Conservation (phyloP, 2,888 invertebrate species). For the Gymnocheta viridis region DNA sequence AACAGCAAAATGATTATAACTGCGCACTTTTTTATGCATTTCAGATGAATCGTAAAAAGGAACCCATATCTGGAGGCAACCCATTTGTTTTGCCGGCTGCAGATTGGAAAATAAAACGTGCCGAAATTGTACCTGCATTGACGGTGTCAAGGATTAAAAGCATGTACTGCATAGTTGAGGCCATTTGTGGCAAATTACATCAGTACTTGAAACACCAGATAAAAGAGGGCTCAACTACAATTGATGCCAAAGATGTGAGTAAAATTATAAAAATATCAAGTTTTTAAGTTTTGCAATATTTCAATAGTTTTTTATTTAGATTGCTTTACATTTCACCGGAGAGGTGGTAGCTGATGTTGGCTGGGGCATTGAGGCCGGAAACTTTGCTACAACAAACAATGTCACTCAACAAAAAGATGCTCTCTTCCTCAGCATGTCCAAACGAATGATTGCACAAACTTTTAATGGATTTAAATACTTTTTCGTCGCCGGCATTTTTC, state of each 20-base stretch:
- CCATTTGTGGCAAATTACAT: slow-evolving; percentile 45
- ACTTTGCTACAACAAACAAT: slow-evolving; percentile 60
- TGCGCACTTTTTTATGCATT: neutral
- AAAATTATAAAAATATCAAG: too few relatives aligned
- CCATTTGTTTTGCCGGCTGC: slow-evolving; percentile 74
- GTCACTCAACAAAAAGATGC: neutral
- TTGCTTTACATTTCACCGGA: slow-evolving; percentile 71
- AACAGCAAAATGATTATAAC: too few relatives aligned
- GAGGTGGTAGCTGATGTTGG: slow-evolving; percentile 74
- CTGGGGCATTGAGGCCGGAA: slow-evolving; percentile 74
- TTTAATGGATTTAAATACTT: slow-evolving; percentile 64
- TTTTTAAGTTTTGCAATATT: neutral
- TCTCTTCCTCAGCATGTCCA: slow-evolving; percentile 66
- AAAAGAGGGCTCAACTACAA: neutral
- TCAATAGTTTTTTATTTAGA: slow-evolving; percentile 40
- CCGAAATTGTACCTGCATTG: slow-evolving; percentile 82
- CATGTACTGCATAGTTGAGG: slow-evolving; percentile 66
- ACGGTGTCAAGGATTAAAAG: slow-evolving; percentile 80
- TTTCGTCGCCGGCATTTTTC: slow-evolving; percentile 69
- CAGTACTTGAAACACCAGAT: slow-evolving; percentile 38
- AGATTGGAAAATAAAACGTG: slow-evolving; percentile 82
- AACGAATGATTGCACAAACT: slow-evolving; percentile 66
- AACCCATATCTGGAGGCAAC: slow-evolving; percentile 68
- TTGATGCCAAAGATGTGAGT: slow-evolving; percentile 60
- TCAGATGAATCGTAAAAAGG: slow-evolving; percentile 65